Base-by-base conservation (phyloP, 2,113 vertebrate genomes). In the Salminus brasiliensis region DNA sequence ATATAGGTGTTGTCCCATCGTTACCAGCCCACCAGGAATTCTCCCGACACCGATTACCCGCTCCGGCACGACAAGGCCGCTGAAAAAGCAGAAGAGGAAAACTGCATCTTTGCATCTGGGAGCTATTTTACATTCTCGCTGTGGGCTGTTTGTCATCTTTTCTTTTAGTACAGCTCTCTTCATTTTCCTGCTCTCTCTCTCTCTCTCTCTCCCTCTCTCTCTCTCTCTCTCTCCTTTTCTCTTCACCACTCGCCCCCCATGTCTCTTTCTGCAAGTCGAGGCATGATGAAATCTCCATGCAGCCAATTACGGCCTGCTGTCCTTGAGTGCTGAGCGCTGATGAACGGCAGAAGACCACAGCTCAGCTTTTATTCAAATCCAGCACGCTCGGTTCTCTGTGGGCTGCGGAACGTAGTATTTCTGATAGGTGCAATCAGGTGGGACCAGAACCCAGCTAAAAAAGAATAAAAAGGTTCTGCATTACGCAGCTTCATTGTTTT, bases 291-390 rank as follows among this genome's bases (percentile, higher is more conserved):
- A 49, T 15, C 76, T 85, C 68, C 68, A 49, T 70, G 72, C 67
- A 81, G 21, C 67, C 81, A 85, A 81, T 81, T 81, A 81, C 52
- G 18, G 16, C 41, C 70, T 70, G 45, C 62, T 30, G 81, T 66
- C 72, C 85, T 85, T 83, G 75, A 73, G 60, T 30, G 57, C 29
- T 55, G 75, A 72, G 71, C 27, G 16, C 62, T 71, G 65, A 21
- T 7, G 34, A 72, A n/a, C 32, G 60, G 72, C 67, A 72, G 74
- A 81, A 80, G 29, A 65, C 36, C 21, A 71, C 29, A 62, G 55
- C 53, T 67, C 23, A 75, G 77, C 63, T 82, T 53, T 52, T 68
- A 71, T 80, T 76, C 29, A 70, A 79, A 76, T 67, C 43, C 65
- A 69, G 36, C 41, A 27, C 62, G 11, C 32, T 21, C 12, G 21